phyloP scores from a whole-genome alignment of 2,888 invertebrate species.

The Drosophila cyrtoloma region DNA sequence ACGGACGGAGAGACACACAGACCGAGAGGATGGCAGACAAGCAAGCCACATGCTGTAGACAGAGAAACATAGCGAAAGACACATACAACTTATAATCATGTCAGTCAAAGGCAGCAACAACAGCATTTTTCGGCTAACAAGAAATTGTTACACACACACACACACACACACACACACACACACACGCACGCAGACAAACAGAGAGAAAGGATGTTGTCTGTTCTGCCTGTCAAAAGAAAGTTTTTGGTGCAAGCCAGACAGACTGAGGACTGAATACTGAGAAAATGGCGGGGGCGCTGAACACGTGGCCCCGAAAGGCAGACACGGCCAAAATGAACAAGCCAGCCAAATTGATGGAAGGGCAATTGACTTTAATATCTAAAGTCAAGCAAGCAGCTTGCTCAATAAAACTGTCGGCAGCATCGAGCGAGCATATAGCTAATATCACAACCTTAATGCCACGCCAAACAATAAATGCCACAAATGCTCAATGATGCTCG shows the following conservation, averaged over 20 bases:
- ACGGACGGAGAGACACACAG: slow-evolving; percentile 14
- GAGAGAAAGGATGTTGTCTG: slow-evolving; percentile 41
- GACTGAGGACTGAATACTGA: not conserved
- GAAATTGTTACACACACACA: slow-evolving; percentile 51
- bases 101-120: slow-evolving; percentile 78
- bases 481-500: slow-evolving; percentile 58
- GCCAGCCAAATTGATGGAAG: slow-evolving; percentile 45
- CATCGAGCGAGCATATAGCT: slow-evolving; percentile 50
- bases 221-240: slow-evolving; percentile 55
- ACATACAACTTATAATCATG: slow-evolving; percentile 79
- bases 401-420: slow-evolving; percentile 69
- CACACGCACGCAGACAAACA: not conserved
- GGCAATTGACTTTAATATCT: slow-evolving; percentile 69
- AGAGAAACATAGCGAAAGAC: slow-evolving; percentile 35
- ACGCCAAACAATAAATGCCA: slow-evolving; percentile 66
- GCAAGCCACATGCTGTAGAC: slow-evolving; percentile 38
- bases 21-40: slow-evolving; percentile 20
- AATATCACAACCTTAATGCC: slow-evolving; percentile 57
- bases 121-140: slow-evolving; percentile 59
- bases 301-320: slow-evolving; percentile 1
- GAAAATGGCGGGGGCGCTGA: not conserved
- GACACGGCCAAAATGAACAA: slow-evolving; percentile 16
- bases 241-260: slow-evolving; percentile 48
- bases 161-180: slow-evolving; percentile 10
- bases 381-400: slow-evolving; percentile 33